Evolutionary conservation across 2,797 vertebrate genomes (phyloP), one percentile per base, ranked within the genome.

Genomic region (Antennarius maculatus): DNA sequence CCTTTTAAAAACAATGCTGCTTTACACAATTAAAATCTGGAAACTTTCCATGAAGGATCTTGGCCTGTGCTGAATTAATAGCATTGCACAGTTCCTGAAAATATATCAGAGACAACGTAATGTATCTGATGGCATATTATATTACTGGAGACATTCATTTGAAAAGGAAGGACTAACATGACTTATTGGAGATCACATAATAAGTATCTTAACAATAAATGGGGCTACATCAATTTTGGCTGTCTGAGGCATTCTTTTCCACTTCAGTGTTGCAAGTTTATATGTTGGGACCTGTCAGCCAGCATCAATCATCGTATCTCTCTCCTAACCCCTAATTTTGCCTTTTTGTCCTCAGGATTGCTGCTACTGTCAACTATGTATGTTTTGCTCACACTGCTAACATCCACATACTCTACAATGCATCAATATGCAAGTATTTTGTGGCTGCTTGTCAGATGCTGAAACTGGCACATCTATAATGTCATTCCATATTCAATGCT

Each of bases 381-480:
- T 55, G 23, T 52, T 57, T 43, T 54, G 14, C 54, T 70, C 54
- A 18, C 9, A 39, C 58, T 37, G 59, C 59, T 47, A 2, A 39
- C 53, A 34, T 45, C 7, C 0, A 29, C 58, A 54, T 42, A 69
- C 52, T 71, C 47, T 5, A 23, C 17, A 54, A 58, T 48, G 18
- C 13, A 4, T n/a, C 65, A 66, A 72, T 18, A 31, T 42, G 34
- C 66, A 12, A 10, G 59, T 59, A 62, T 60, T 69, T 69, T 14
- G 4, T 46, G 39, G 64, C 68, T 67, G 70, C 69, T 73, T 77
- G 71, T 82, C 66, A 72, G 62, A 71, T 58, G 42, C 53, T 55
- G 52, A 48, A 71, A 66, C 48, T n/a, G 12, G 10, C 6, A 5
- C 2, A 31, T 59, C 69, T 57, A 61, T 66, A 72, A 80, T 61